Evolutionary conservation across 1,140 invertebrate species (phyloP).

Genomic region (Heterodera schachtii): DNA sequence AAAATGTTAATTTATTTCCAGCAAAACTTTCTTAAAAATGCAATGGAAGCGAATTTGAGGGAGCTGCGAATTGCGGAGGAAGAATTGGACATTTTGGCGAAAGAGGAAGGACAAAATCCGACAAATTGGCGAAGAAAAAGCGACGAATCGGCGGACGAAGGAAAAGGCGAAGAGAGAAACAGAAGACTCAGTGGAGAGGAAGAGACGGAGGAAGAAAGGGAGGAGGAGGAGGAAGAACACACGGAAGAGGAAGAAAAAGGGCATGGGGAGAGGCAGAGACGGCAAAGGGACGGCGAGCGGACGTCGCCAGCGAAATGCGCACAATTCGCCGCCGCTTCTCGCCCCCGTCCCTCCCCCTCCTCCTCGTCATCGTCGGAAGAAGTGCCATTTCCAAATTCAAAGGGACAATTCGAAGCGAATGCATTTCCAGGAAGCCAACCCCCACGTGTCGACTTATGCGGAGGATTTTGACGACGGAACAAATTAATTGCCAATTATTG

Average conservation of each 20-base stretch:
- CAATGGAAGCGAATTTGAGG: constrained; percentile 82
- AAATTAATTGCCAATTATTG: background rate
- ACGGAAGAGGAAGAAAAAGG: background rate
- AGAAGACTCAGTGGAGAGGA: background rate
- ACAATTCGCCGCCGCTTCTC: too few relatives aligned
- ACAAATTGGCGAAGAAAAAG: background rate
- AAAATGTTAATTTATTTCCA: constrained; percentile 50
- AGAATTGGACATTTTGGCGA: constrained; percentile 74
- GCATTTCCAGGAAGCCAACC: background rate
- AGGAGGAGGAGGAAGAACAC: background rate
- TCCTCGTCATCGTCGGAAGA: background rate
- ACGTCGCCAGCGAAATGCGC: background rate
- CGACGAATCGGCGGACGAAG: background rate
- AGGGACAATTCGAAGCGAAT: background rate
- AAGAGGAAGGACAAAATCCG: constrained; percentile 5
- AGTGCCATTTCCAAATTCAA: background rate
- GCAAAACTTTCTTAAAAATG: constrained; percentile 80
- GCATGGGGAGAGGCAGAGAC: background rate
- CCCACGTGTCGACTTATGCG: constrained; percentile 11
- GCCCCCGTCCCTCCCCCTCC: background rate
- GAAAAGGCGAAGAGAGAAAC: background rate
- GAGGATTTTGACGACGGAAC: background rate
- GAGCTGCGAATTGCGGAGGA: constrained; percentile 81
- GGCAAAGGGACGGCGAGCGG: background rate
- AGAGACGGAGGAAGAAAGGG: background rate